Evolutionary conservation across 2,113 vertebrate genomes (phyloP).

Genomic region (Marmota monax): DNA sequence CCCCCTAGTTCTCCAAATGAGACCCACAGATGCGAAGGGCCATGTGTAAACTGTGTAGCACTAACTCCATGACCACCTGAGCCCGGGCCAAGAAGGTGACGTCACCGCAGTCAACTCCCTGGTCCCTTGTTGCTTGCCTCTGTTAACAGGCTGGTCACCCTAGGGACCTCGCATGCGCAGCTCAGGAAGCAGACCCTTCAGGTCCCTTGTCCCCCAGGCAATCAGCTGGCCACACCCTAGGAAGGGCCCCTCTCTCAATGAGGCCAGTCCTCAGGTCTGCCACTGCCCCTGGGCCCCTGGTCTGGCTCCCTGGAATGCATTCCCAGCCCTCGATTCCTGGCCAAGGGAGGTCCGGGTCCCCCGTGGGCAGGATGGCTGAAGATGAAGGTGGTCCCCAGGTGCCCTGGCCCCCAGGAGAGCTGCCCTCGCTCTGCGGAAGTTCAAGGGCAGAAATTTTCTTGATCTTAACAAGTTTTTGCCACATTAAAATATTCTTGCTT

Average conservation of each 20-base stretch:
- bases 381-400: accelerated
- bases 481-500: background rate
- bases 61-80: accelerated
- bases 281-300: background rate
- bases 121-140: background rate
- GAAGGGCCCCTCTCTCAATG: background rate
- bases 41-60: background rate
- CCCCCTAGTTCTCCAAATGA: background rate
- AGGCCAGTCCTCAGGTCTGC: no score
- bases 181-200: background rate
- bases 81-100: background rate
- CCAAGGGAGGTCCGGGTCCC: no score
- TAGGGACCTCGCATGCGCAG: no score
- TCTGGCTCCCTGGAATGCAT: no score
- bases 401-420: background rate
- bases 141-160: no score
- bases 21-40: background rate
- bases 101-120: background rate
- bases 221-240: background rate
- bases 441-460: background rate
- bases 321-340: background rate
- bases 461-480: background rate
- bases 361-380: no score
- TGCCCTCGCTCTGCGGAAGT: background rate
- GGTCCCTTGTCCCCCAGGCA: background rate